Evolutionary conservation across 53 echinoderm and acorn worm species (phyloP).

Genomic region (Luidia sarsii): DNA sequence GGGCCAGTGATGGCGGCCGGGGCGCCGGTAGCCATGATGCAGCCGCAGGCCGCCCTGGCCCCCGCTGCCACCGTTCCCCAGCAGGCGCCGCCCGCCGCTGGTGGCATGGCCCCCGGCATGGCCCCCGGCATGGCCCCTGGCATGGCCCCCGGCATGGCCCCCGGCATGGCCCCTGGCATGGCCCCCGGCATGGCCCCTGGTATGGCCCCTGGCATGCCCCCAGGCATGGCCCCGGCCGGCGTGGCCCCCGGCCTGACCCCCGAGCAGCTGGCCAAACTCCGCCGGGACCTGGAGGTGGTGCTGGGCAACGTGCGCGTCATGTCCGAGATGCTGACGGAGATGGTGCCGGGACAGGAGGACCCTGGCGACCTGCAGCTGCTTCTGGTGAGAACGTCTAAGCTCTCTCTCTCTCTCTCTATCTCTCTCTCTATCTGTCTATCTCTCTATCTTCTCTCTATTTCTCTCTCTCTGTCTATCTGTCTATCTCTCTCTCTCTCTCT

Average conservation of each 20-base stretch:
- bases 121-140: constrained; percentile 65
- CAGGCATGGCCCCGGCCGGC: background rate
- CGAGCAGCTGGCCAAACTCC: constrained; percentile 91
- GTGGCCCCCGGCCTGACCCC: constrained; percentile 45
- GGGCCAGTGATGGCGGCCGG: constrained; percentile 9
- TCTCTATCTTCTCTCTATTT: no score
- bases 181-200: constrained; percentile 11
- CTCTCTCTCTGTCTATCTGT: no score
- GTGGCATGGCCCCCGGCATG: constrained; percentile 55
- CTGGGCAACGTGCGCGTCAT: constrained; percentile 87
- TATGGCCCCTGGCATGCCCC: constrained; percentile 6
- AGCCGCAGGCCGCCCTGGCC: constrained; percentile 6
- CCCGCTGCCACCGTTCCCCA: constrained; percentile 12
- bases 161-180: constrained; percentile 54
- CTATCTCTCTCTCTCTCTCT: no score
- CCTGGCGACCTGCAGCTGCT: constrained; percentile 85
- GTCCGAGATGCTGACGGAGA: constrained; percentile 96
- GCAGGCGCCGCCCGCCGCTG: constrained; percentile 70
- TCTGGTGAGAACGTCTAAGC: constrained; percentile 77
- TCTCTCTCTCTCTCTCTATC: no score
- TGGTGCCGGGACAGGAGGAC: constrained; percentile 83
- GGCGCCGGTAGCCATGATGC: constrained; percentile 1
- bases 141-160: background rate
- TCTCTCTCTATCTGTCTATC: no score
- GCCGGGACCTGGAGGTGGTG: constrained; percentile 87